Evolutionary conservation across 2,888 invertebrate genomes (phyloP).

Genomic region (Minunthozetes semirufus): DNA sequence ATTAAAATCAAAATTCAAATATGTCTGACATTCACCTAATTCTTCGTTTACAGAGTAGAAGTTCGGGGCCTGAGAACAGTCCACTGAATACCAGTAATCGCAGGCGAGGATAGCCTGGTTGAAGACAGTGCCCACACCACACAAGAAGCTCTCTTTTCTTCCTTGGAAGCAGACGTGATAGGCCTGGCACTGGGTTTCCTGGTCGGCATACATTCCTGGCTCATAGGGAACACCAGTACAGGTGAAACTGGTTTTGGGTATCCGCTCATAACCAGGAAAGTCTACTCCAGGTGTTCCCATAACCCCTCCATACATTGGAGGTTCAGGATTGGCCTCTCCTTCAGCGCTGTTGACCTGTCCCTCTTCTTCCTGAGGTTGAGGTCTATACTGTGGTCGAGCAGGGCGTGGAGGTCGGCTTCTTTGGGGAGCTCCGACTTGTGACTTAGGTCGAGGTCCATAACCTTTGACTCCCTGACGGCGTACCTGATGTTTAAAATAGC

Average conservation of each 20-base stretch:
- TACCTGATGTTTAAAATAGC: too few species aligned
- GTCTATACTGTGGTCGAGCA: not conserved
- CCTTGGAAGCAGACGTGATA: constrained; percentile 46
- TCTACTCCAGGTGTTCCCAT: constrained; percentile 41
- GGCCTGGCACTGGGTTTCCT: constrained; percentile 58
- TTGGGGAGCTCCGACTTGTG: constrained; percentile 14
- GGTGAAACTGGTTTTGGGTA: constrained; percentile 71
- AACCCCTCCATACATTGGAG: constrained; percentile 32
- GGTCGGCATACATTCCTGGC: constrained; percentile 84
- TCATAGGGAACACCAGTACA: constrained; percentile 66
- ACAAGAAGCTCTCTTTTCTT: constrained; percentile 48
- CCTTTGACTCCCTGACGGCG: too few species aligned
- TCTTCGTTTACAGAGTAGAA: constrained; percentile 54
- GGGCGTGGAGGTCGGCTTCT: not conserved
- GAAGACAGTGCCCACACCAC: constrained; percentile 46
- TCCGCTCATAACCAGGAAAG: constrained; percentile 39
- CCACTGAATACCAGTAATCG: constrained; percentile 45
- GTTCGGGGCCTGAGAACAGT: constrained; percentile 60
- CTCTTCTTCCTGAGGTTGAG: constrained; percentile 14
- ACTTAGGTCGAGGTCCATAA: not conserved
- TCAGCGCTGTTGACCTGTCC: not conserved
- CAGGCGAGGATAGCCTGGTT: constrained; percentile 45
- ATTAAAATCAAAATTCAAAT: not conserved
- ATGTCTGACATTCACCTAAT: constrained; percentile 26
- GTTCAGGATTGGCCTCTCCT: constrained; percentile 32